Base-by-base conservation (phyloP, 2,888 invertebrate species). In the Branchipolynoe longqiensis region DNA sequence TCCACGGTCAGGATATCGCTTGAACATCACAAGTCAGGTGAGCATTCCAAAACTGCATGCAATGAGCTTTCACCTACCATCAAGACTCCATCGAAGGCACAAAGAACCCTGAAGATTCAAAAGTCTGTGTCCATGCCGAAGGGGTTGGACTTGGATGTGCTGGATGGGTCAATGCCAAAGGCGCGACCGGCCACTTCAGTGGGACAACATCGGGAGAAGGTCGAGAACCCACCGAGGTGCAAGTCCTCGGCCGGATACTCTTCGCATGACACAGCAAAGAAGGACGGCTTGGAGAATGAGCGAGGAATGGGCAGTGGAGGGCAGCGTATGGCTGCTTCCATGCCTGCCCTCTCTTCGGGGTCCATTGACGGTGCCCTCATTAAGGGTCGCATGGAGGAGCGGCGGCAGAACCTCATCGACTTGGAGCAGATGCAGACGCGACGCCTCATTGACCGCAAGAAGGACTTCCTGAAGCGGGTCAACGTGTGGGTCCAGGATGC, bases 321-420 rank as follows among this genome's bases (percentile, higher is more conserved):
- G 3, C 62, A 40, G 8, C 62, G 12, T 2, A 22, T 41, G 22
- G 22, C 38, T 8, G 38, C 22, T 28, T 8, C 25, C 25, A 28
- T 22, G 2, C 36, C 82, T 6, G 12, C 31, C 8, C 28, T 73
- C 1, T 88, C 87, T 40, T 89, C 89, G 22, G 88, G 89, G 82
- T 86, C 88, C 12, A 88, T 90, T 31, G 90, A 89, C 41, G 89
- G 89, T 81, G 90, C 89, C 73, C 81, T 91, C 4, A 91, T 91
- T 0, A 91, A 89, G 22, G 90, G 91, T 78, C 83, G 90, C 14
- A 90, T 87, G 84, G 92, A 91, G 62, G 91, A 91, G 74, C 87
- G 91, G 22, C 89, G 92, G 6, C 89, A 90, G 73, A 90, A 90
- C 86, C 86, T 92, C 18, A 73, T 92, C 28, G 89, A 90, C 69